Evolutionary conservation across 2,888 invertebrate genomes (phyloP), one percentile per base, ranked within the genome.

Genomic region (Pandemis cinnamomeana): DNA sequence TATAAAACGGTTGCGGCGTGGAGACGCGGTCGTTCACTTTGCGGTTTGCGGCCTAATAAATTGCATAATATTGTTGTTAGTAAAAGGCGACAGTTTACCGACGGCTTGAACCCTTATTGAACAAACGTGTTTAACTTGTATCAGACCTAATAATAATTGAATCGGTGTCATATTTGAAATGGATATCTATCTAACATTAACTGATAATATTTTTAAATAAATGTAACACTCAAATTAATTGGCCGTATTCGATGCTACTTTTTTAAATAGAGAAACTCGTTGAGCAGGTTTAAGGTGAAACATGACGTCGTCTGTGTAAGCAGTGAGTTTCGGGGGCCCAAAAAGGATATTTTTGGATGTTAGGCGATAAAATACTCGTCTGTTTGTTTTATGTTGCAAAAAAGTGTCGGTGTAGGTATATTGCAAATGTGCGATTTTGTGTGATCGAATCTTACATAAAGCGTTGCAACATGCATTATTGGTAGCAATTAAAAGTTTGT

Each of bases 21-120:
- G 63, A 58, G 63, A 77, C 79, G 79, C 79, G 83, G 83, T 83
- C 84, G 80, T 85, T 85, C 83, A 85, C 82, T 80, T 70, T 74
- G 74, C 74, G 74, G 74, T 71, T 67, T 81, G 80, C 81, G 80
- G 79, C 79, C 77, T 79, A 84, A 79, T 79, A 80, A 78, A 84
- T 81, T 81, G 81, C 79, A 74, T 74, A 67, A 74, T 71, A 66
- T 73, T 63, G 72, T 63, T 73, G 74, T 74, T 51, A 70, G 73
- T 64, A 27, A 48, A 69, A 15, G 13, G 41, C 13, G 61, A 46
- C 53, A 62, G 36, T 27, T 42, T 15, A 66, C 46, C 27, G 53
- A 66, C 7, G 41, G n/a, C 41, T 46, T 20, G 20, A 71, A 51
- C 15, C 46, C 55, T 58, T 53, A 72, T 68, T 41, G 44, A 63